Conservation (phyloP, 2,113 vertebrate genomes). For the Menura novaehollandiae region DNA sequence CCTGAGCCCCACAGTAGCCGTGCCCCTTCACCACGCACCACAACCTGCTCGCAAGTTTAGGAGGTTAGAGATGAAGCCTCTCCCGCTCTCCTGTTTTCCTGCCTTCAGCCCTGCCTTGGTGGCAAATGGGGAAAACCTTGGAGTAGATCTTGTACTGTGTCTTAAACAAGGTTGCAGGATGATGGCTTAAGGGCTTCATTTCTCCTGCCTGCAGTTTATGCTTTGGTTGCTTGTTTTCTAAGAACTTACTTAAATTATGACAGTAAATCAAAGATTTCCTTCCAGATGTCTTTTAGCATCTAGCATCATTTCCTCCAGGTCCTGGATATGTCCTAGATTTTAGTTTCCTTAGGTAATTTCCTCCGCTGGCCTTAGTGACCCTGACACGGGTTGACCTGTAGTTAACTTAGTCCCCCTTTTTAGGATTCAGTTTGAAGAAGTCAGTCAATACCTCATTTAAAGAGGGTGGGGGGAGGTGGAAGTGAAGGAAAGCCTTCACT, state of each 20-base stretch:
- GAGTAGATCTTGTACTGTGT: background rate
- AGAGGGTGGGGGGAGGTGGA: background rate
- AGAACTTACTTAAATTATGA: slow-evolving; percentile 33
- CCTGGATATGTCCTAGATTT: slow-evolving; percentile 67
- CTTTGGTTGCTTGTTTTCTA: slow-evolving; percentile 29
- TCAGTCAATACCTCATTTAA: slow-evolving; percentile 47
- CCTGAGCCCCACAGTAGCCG: background rate
- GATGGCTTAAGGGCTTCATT: background rate
- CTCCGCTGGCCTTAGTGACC: slow-evolving; percentile 33
- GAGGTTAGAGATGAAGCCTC: background rate
- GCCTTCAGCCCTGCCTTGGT: background rate
- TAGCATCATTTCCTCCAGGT: slow-evolving; percentile 60
- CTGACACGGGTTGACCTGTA: slow-evolving; percentile 32
- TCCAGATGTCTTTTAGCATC: slow-evolving; percentile 67
- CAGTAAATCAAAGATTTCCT: slow-evolving; percentile 54
- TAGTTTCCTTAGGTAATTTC: slow-evolving; percentile 70
- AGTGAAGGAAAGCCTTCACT: background rate
- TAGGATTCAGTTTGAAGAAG: slow-evolving; percentile 25
- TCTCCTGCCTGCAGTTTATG: background rate
- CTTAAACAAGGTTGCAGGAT: background rate
- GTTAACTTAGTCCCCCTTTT: slow-evolving; percentile 45
- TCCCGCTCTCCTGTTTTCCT: background rate
- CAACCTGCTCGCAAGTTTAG: background rate
- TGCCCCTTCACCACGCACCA: background rate
- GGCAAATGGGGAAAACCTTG: background rate